A percentile compares a stretch with the other conserved stretches of the same genome.
Conservation (phyloP, 2,113 vertebrate genomes). For the Calidris pugnax region DNA sequence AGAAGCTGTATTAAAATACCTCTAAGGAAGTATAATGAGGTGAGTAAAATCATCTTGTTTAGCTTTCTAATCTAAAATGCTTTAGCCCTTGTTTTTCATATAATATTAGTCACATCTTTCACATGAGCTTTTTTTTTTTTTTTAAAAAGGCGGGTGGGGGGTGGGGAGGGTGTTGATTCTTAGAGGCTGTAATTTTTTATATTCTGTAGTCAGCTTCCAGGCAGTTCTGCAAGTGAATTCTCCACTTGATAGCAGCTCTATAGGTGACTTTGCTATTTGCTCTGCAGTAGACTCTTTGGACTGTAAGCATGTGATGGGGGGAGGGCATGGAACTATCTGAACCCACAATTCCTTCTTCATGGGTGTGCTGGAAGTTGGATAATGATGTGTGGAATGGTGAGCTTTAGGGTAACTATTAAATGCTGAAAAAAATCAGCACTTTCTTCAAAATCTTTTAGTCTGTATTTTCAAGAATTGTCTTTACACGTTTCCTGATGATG, state of each 20-base stretch:
- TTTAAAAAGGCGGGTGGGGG: too few relatives aligned
- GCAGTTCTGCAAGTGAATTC: background rate
- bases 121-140: background rate
- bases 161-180: background rate
- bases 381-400: background rate
- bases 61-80: background rate
- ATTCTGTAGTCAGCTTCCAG: background rate
- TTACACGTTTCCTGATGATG: background rate
- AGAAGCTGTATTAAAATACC: slow-evolving; percentile 94
- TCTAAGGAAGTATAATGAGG: slow-evolving; percentile 85
- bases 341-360: background rate
- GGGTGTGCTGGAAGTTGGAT: background rate
- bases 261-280: background rate
- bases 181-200: background rate
- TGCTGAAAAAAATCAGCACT: background rate
- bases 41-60: slow-evolving; percentile 57
- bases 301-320: too few relatives aligned
- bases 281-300: background rate
- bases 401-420: background rate
- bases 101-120: background rate
- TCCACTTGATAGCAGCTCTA: background rate
- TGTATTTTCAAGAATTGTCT: background rate
- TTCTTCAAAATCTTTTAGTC: background rate
- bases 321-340: background rate
- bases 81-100: background rate